Conservation (phyloP, 1,140 invertebrate species). For the Penaeus vannamei region DNA sequence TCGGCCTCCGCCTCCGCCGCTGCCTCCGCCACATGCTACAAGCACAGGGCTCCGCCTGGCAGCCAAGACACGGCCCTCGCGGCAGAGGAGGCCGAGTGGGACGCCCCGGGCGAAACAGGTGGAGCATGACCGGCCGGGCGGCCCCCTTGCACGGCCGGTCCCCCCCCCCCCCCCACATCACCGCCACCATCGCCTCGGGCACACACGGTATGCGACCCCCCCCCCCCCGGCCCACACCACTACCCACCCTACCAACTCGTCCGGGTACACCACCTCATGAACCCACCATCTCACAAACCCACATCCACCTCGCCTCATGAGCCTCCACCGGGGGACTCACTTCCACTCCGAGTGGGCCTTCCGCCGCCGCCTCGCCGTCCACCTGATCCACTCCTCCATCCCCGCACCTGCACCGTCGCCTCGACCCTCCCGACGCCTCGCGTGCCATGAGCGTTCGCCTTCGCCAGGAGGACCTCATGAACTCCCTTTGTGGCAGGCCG, state of each 20-base stretch:
- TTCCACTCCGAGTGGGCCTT: no score
- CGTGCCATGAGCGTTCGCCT: no score
- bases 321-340: no score
- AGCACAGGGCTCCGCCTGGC: background rate
- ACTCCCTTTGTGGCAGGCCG: no score
- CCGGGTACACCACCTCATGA: conserved; percentile 45
- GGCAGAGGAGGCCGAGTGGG: conserved; percentile 6
- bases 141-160: conserved; percentile 51
- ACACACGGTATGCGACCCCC: conserved; percentile 52
- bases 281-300: no score
- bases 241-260: conserved; percentile 31
- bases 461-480: no score
- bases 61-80: background rate
- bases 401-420: no score
- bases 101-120: conserved; percentile 37
- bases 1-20: background rate
- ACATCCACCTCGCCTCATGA: no score
- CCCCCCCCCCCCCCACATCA: conserved; percentile 19
- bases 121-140: conserved; percentile 49
- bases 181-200: conserved; percentile 34
- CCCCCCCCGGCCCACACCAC: conserved; percentile 31
- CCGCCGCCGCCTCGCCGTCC: no score
- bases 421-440: no score
- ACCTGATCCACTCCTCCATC: no score
- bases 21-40: background rate